phyloP scores from a whole-genome alignment of 2,888 invertebrate species.

The Spisula subtruncata region DNA sequence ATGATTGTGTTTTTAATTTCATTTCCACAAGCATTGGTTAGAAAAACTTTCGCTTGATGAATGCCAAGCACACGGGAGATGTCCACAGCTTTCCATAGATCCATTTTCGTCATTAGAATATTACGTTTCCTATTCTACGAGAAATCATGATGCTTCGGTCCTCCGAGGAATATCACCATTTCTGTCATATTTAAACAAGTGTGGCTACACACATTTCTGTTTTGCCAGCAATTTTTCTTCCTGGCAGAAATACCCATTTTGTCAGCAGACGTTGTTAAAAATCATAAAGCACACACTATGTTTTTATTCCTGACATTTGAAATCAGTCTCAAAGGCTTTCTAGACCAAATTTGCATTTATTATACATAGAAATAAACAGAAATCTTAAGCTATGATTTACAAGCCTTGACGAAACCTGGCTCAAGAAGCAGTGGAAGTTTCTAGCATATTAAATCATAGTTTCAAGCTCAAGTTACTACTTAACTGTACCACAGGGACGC shows the following conservation, averaged over 20 bases:
- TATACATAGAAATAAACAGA: slow-evolving; percentile 19
- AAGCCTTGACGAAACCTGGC: neutral
- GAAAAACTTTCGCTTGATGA: neutral
- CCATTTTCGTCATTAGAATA: neutral
- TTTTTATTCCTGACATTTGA: slow-evolving; percentile 14
- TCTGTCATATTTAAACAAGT: slow-evolving; percentile 4
- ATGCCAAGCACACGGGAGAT: neutral
- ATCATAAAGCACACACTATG: slow-evolving; percentile 3
- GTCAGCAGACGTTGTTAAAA: neutral
- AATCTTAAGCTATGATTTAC: neutral
- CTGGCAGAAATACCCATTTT: neutral
- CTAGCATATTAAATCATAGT: neutral
- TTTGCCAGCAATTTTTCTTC: neutral
- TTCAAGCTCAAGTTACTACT: neutral
- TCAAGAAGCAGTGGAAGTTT: neutral
- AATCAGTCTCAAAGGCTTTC: slow-evolving; percentile 10
- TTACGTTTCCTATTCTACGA: neutral
- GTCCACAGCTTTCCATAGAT: slow-evolving; percentile 15
- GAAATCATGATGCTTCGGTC: neutral
- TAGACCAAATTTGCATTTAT: slow-evolving; percentile 26
- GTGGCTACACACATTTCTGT: neutral
- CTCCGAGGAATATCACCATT: neutral
- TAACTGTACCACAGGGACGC: neutral
- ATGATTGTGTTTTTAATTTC: slow-evolving; percentile 15
- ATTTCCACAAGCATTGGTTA: neutral